phyloP scores from a whole-genome alignment of 2,113 vertebrate species.

The Cyanoderma ruficeps region DNA sequence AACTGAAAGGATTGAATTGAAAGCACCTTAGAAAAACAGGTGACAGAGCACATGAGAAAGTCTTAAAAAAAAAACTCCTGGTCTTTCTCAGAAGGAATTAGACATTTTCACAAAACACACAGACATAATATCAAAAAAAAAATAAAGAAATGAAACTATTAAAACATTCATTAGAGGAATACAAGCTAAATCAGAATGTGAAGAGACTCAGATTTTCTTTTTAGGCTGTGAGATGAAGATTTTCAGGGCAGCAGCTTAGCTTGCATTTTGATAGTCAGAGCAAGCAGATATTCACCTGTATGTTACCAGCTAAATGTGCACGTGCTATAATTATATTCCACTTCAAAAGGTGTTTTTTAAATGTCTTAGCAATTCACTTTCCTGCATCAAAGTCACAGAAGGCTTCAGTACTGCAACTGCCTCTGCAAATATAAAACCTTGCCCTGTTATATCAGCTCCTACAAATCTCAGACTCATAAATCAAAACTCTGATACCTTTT shows the following conservation, averaged over 20 bases:
- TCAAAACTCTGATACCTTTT: neutral
- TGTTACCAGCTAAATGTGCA: neutral
- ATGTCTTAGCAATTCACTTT: neutral
- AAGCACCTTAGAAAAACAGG: neutral
- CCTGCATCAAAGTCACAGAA: neutral
- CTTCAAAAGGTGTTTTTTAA: neutral
- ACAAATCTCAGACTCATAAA: neutral
- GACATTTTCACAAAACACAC: neutral
- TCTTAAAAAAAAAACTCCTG: neutral
- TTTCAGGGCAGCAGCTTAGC: neutral
- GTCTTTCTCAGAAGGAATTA: neutral
- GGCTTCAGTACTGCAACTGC: neutral
- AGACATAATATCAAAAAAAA: neutral
- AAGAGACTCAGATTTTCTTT: neutral
- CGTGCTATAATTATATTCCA: neutral
- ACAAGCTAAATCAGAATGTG: neutral
- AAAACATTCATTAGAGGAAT: neutral
- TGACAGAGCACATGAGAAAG: neutral
- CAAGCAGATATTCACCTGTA: neutral
- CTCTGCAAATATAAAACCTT: neutral
- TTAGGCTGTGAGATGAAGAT: neutral
- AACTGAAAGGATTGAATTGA: neutral
- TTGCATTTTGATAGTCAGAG: neutral
- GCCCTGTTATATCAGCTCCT: neutral
- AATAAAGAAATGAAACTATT: neutral